Percentiles rank a stretch among this genome's conserved stretches.
These are phyloP conservation scores for Illadopsis cleaveri DNA, from an alignment of 2,113 vertebrate species.

Conservation along the genomic window DNA sequence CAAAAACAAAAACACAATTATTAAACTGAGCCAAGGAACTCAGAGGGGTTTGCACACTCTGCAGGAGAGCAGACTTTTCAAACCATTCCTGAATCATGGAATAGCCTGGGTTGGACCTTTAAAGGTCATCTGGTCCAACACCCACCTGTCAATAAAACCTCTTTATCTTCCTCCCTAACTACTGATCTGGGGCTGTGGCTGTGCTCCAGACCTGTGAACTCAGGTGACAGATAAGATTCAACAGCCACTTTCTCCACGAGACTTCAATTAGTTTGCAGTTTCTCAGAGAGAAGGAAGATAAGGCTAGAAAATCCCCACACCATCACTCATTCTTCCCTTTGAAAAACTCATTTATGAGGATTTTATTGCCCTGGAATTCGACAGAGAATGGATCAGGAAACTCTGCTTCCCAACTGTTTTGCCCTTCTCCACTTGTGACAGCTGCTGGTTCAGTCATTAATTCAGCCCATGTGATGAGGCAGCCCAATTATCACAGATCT, in stretches of 20 bases:
- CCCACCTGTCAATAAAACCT: background rate
- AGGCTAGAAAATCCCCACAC: background rate
- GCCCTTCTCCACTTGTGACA: background rate
- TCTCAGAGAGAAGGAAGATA: background rate
- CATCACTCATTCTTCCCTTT: background rate
- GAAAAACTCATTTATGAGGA: background rate
- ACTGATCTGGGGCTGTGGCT: background rate
- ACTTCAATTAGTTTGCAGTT: background rate
- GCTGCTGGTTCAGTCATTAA: background rate
- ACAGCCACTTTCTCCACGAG: background rate
- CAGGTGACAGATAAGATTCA: background rate
- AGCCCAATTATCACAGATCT: background rate
- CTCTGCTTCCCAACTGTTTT: background rate
- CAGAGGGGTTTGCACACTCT: background rate
- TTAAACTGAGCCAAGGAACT: background rate
- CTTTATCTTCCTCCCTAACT: background rate
- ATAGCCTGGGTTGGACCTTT: background rate
- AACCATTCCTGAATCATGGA: background rate
- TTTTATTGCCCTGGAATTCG: background rate
- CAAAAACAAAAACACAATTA: background rate
- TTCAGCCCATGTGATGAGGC: background rate
- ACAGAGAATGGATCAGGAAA: background rate
- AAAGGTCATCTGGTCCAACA: background rate
- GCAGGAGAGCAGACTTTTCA: background rate
- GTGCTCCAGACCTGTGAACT: background rate